Percentiles rank a stretch among this genome's conserved stretches.
Conservation (phyloP, 2,113 vertebrate species). For the Mesembrinibis cayennensis region DNA sequence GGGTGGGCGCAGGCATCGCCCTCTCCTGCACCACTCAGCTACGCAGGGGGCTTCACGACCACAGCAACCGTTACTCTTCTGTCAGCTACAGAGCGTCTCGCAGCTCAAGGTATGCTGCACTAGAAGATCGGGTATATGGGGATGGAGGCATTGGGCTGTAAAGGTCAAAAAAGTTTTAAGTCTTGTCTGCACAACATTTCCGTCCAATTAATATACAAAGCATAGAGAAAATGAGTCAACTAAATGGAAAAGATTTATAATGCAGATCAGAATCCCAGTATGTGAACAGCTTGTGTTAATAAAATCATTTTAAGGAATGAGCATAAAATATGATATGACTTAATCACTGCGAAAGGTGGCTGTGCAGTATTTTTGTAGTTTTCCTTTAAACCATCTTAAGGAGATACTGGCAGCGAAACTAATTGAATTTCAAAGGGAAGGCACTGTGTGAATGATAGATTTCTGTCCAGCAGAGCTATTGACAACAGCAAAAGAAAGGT, state of each 20-base stretch:
- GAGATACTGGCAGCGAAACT: slow-evolving; percentile 39
- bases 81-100: not conserved
- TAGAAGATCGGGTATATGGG: not conserved
- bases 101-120: not conserved
- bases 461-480: slow-evolving; percentile 63
- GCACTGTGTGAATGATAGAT: slow-evolving; percentile 45
- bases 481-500: slow-evolving; percentile 51
- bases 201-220: not conserved
- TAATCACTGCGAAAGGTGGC: slow-evolving; percentile 39
- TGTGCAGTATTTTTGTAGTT: slow-evolving; percentile 28
- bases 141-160: not conserved
- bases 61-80: not conserved
- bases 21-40: not conserved
- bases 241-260: slow-evolving; percentile 19
- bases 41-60: not conserved
- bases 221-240: not conserved
- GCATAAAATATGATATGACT: slow-evolving; percentile 52
- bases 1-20: not conserved
- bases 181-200: not conserved
- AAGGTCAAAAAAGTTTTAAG: not conserved
- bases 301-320: slow-evolving; percentile 56
- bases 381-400: slow-evolving; percentile 38
- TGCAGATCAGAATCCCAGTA: slow-evolving; percentile 9
- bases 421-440: slow-evolving; percentile 66
- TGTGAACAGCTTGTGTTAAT: slow-evolving; percentile 50